Conservation (phyloP, 2,888 invertebrate genomes). For the Ochlodes sylvanus region DNA sequence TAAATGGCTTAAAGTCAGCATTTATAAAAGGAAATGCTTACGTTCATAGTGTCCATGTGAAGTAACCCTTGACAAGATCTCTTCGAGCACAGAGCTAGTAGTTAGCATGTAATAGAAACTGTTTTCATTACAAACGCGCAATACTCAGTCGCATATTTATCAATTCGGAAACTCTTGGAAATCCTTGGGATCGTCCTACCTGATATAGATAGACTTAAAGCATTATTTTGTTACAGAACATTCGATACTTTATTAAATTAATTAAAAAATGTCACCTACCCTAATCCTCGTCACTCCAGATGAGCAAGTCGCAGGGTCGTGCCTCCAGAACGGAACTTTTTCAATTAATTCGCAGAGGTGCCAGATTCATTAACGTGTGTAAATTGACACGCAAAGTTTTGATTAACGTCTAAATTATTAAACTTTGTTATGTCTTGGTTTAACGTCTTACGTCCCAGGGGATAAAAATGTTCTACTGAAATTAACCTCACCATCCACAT, state of each 20-base stretch:
- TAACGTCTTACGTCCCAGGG: conserved; percentile 23
- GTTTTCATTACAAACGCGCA: too few relatives aligned
- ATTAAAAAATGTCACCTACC: conserved; percentile 17
- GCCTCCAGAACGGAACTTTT: conserved; percentile 30
- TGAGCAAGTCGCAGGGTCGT: conserved; percentile 4
- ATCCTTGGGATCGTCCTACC: too few relatives aligned
- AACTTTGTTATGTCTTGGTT: conserved; percentile 41
- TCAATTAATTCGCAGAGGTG: conserved; percentile 39
- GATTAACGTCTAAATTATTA: conserved; percentile 53
- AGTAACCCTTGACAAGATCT: too few relatives aligned
- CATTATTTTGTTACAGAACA: neutral
- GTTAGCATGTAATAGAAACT: too few relatives aligned
- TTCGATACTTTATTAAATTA: conserved; percentile 15
- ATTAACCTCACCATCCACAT: neutral
- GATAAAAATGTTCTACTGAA: conserved; percentile 12
- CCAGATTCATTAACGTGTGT: conserved; percentile 42
- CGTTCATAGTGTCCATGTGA: too few relatives aligned
- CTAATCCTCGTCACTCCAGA: conserved; percentile 20
- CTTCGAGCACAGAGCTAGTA: too few relatives aligned
- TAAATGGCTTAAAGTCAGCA: too few relatives aligned
- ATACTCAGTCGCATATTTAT: too few relatives aligned
- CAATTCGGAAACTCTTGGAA: too few relatives aligned
- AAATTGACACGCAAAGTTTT: conserved; percentile 47
- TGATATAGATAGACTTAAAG: too few relatives aligned
- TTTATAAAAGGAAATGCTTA: too few relatives aligned